These are phyloP conservation scores for Mormoops blainvillei DNA, from an alignment of 2,113 vertebrate genomes.

Conservation along the genomic window DNA sequence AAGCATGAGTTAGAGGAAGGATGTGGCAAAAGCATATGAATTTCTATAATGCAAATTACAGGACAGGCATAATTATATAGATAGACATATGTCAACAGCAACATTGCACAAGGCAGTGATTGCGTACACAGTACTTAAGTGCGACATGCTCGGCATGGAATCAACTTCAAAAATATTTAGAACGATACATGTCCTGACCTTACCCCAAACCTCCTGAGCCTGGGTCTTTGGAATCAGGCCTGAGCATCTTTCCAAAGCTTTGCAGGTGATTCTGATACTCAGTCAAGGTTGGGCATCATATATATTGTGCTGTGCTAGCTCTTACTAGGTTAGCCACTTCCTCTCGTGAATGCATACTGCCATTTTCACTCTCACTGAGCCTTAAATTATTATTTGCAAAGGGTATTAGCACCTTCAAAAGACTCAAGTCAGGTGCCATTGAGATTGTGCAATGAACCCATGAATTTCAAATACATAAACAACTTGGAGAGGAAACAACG, in stretches of 20 bases:
- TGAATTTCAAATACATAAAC: not conserved
- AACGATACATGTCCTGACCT: not conserved
- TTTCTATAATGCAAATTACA: not conserved
- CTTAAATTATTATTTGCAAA: not conserved
- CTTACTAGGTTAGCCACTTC: not conserved
- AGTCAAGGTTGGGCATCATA: fast-evolving
- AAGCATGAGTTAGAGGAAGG: not conserved
- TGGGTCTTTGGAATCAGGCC: not conserved
- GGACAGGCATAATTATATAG: not conserved
- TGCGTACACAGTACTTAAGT: not conserved
- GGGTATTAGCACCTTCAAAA: not conserved
- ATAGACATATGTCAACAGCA: not conserved
- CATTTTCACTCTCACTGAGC: not conserved
- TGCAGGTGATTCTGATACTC: fast-evolving
- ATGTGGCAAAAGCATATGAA: not conserved
- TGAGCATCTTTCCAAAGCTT: not conserved
- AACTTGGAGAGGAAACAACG: not conserved
- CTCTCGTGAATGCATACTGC: not conserved
- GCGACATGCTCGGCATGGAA: not conserved
- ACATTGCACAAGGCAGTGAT: not conserved
- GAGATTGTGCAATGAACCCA: not conserved
- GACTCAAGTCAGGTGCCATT: not conserved
- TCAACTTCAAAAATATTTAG: not conserved
- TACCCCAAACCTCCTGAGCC: too few species aligned
- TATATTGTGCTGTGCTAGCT: not conserved